These are phyloP conservation scores for Gallirallus australis DNA, from an alignment of 2,797 vertebrate species.

Conservation along the genomic window DNA sequence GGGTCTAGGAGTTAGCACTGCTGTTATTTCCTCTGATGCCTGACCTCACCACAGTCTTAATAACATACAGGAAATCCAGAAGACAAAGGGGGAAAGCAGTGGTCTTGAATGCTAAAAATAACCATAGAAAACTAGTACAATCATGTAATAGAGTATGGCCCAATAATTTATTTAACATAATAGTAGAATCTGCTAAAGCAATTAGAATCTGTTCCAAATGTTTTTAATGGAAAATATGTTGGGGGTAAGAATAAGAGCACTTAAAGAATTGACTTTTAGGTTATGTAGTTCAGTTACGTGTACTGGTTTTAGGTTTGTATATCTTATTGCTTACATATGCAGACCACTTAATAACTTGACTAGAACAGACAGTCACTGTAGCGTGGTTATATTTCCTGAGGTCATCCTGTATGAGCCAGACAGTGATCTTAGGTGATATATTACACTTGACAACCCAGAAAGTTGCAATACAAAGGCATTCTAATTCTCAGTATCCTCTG, in stretches of 20 bases:
- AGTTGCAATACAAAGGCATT: constrained; percentile 49
- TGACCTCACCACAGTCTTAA: constrained; percentile 77
- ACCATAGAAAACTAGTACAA: constrained; percentile 73
- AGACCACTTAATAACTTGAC: constrained; percentile 53
- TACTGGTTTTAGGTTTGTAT: constrained; percentile 28
- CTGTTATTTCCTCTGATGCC: constrained; percentile 80
- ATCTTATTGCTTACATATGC: constrained; percentile 69
- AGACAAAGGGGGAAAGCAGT: constrained; percentile 76
- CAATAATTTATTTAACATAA: constrained; percentile 70
- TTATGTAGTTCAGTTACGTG: constrained; percentile 1
- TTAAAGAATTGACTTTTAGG: constrained; percentile 8
- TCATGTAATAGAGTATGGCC: constrained; percentile 69
- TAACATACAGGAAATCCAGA: constrained; percentile 81
- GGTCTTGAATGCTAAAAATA: constrained; percentile 81
- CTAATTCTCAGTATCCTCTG: constrained; percentile 38
- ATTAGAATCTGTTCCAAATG: constrained; percentile 69
- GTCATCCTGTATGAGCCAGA: constrained; percentile 33
- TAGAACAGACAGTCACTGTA: constrained; percentile 54
- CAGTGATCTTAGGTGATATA: constrained; percentile 43
- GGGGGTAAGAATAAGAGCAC: background rate
- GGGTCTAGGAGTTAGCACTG: constrained; percentile 71
- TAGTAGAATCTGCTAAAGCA: constrained; percentile 77
- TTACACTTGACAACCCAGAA: constrained; percentile 61
- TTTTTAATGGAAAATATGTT: constrained; percentile 62
- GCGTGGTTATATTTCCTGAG: constrained; percentile 56